phyloP scores from a whole-genome alignment of 2,888 invertebrate species.

The Meta bourneti region DNA sequence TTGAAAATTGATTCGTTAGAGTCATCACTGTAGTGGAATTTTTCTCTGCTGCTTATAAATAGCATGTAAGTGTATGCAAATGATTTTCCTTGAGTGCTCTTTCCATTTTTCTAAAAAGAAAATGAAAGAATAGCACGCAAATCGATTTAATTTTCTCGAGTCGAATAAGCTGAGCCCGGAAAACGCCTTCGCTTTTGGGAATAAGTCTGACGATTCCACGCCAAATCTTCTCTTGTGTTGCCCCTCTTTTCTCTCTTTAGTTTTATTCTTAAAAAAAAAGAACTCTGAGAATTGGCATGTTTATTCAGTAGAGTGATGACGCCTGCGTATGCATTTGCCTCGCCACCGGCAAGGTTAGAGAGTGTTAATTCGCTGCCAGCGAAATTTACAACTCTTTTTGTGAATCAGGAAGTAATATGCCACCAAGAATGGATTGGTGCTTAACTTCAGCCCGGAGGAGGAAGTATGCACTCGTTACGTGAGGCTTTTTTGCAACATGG shows the following conservation, averaged over 20 bases:
- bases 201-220: conserved; percentile 10
- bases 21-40: not conserved
- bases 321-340: conserved; percentile 31
- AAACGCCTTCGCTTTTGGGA: conserved; percentile 1
- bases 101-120: conserved; percentile 4
- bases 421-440: conserved; percentile 36
- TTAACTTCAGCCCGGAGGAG: conserved; percentile 8
- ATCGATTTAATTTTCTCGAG: conserved; percentile 43
- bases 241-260: conserved; percentile 11
- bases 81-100: conserved; percentile 2
- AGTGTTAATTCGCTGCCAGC: conserved; percentile 45
- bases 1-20: not conserved
- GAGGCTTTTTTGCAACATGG: not conserved
- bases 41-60: not conserved
- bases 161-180: not conserved
- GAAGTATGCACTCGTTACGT: conserved; percentile 15
- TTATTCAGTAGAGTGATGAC: conserved; percentile 29
- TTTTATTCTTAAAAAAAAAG: not conserved
- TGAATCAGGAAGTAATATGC: conserved; percentile 48
- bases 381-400: conserved; percentile 61
- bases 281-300: conserved; percentile 4
- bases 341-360: conserved; percentile 60
- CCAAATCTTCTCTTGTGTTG: not conserved
- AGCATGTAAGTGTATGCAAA: conserved; percentile 41
- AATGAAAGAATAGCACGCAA: conserved; percentile 1